phyloP scores from a whole-genome alignment of 2,113 vertebrate genomes.

The Amphiprion percula region DNA sequence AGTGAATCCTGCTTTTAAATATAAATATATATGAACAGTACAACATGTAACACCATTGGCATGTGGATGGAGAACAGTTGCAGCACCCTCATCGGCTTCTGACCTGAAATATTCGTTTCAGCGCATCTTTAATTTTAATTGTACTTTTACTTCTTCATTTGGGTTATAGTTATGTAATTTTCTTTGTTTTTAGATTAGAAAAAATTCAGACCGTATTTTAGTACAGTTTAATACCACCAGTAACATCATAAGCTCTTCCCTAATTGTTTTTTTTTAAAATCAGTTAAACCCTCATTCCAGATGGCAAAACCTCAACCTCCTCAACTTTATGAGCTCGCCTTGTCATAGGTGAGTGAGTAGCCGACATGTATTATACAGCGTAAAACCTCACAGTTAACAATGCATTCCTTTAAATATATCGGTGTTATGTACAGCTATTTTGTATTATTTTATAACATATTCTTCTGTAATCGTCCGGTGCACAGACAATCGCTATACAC shows the following conservation, averaged over 20 bases:
- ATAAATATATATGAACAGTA: not conserved
- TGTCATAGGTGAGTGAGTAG: conserved; percentile 45
- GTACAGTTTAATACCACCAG: conserved; percentile 28
- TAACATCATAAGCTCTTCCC: conserved; percentile 37
- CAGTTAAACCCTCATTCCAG: conserved; percentile 22
- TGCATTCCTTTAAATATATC: conserved; percentile 73
- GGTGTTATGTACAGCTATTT: conserved; percentile 71
- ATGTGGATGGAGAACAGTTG: conserved; percentile 74
- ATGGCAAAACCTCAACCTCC: conserved; percentile 56
- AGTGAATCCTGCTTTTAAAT: conserved; percentile 47
- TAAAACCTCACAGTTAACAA: conserved; percentile 70
- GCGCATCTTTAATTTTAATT: conserved; percentile 3
- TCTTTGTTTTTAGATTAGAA: conserved; percentile 38
- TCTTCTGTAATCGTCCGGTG: conserved; percentile 81
- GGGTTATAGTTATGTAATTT: conserved; percentile 45
- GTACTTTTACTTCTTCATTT: conserved; percentile 19
- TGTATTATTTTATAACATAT: conserved; percentile 78
- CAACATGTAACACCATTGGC: conserved; percentile 63
- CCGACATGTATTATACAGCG: conserved; percentile 61
- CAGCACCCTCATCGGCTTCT: conserved; percentile 58
- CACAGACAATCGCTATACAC: conserved; percentile 86
- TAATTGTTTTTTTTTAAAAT: conserved; percentile 21
- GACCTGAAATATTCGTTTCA: conserved; percentile 30
- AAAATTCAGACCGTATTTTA: conserved; percentile 45
- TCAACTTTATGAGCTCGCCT: conserved; percentile 55